Evolutionary conservation across 2,888 invertebrate genomes (phyloP).

Genomic region (Alloscopus bannaensis): DNA sequence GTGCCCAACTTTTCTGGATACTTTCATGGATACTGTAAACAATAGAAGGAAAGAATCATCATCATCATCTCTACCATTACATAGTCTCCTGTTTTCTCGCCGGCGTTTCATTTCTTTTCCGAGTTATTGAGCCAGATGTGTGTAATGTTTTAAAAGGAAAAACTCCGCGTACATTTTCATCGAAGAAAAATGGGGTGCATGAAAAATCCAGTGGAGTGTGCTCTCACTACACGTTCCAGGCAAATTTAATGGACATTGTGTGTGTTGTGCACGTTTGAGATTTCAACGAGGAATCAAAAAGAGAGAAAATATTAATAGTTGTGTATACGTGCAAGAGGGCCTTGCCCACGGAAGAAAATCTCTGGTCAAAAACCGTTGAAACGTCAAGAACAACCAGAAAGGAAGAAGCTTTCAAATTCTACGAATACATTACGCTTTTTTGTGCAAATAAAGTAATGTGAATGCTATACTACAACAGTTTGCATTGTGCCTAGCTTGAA

Average conservation of each 20-base stretch:
- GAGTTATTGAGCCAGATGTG: constrained; percentile 65
- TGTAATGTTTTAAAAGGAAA: constrained; percentile 62
- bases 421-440: no score
- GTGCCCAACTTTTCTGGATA: constrained; percentile 1
- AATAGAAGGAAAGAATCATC: neutral
- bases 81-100: neutral
- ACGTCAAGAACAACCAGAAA: no score
- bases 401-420: no score
- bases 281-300: neutral
- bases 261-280: neutral
- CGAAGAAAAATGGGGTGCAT: constrained; percentile 47
- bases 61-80: neutral
- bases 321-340: no score
- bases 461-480: no score
- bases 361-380: no score
- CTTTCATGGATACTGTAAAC: neutral
- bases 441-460: no score
- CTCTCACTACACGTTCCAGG: neutral
- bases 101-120: constrained; percentile 54
- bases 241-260: neutral
- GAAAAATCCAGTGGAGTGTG: constrained; percentile 46
- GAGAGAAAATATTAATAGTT: no score
- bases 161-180: no score
- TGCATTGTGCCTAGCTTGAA: no score
- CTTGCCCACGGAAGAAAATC: no score